Conservation (phyloP, 2,888 invertebrate genomes). For the Julus scanicus region DNA sequence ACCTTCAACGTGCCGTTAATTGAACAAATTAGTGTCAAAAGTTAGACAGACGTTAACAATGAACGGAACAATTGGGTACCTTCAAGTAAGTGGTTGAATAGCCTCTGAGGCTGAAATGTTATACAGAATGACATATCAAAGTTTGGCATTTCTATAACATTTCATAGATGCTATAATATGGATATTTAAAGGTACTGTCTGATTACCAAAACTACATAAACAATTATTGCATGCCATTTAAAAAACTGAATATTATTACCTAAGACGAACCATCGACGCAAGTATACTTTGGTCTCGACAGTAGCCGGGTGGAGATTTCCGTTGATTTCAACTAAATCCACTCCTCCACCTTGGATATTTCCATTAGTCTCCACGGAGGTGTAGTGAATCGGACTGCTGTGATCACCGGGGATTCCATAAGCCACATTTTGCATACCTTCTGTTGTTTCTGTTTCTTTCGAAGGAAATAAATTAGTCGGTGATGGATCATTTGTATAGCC, state of each 20-base stretch:
- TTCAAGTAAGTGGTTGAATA: no score
- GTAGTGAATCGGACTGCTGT: background rate
- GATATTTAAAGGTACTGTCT: no score
- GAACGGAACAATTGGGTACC: no score
- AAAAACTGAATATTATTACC: background rate
- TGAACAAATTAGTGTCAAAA: no score
- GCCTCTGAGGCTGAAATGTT: no score
- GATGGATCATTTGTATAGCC: background rate
- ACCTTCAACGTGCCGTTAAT: no score
- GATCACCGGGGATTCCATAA: background rate
- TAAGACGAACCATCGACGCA: slow-evolving; percentile 36
- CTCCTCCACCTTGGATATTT: background rate
- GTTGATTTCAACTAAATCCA: background rate
- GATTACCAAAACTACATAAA: no score
- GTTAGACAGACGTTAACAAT: no score
- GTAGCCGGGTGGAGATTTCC: background rate
- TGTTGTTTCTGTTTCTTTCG: background rate
- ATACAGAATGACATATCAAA: no score
- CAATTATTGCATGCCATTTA: background rate
- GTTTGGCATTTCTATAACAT: no score
- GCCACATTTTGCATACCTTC: slow-evolving; percentile 23
- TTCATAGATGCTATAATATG: no score
- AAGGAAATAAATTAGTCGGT: background rate
- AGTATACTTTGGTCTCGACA: slow-evolving; percentile 7
- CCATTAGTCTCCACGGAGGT: background rate